Conservation (phyloP, 1,140 invertebrate species). For the Lasioglossum baleicum region DNA sequence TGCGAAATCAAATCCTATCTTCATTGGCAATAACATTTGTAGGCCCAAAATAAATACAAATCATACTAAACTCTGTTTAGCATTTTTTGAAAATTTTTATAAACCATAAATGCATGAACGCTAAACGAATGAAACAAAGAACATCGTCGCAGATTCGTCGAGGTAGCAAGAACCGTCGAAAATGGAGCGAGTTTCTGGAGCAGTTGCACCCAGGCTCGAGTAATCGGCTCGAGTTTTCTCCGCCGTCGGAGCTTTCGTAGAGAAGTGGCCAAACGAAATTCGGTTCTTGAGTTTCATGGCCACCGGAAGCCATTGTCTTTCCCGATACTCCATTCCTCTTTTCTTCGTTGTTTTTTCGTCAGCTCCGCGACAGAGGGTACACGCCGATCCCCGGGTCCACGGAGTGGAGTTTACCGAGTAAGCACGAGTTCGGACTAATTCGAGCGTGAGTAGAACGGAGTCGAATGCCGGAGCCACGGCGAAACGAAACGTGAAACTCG, state of each 20-base stretch:
- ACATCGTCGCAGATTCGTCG: background rate
- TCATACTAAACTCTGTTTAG: too few relatives aligned
- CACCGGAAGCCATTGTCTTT: conserved; percentile 23
- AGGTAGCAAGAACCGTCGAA: background rate
- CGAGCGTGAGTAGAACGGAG: conserved; percentile 24
- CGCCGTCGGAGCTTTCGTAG: background rate
- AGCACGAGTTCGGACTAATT: conserved; percentile 14
- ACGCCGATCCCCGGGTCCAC: conserved; percentile 13
- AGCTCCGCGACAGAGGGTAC: background rate
- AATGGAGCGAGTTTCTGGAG: conserved; percentile 4
- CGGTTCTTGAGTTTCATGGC: conserved; percentile 28
- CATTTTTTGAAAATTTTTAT: too few relatives aligned
- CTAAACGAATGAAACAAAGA: conserved; percentile 27
- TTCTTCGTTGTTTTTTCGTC: background rate
- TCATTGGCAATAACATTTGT: too few relatives aligned
- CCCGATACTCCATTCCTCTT: background rate
- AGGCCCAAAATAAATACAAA: too few relatives aligned
- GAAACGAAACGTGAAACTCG: conserved; percentile 67
- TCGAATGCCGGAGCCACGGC: conserved; percentile 23
- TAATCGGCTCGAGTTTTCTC: background rate
- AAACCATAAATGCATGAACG: too few relatives aligned
- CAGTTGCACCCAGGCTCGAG: conserved; percentile 17
- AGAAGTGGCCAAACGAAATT: conserved; percentile 19
- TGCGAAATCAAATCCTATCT: too few relatives aligned
- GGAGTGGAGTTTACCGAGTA: background rate